Evolutionary conservation across 1,140 invertebrate species (phyloP), one percentile per base, ranked within the genome.

Genomic region (Drosophila cardini): DNA sequence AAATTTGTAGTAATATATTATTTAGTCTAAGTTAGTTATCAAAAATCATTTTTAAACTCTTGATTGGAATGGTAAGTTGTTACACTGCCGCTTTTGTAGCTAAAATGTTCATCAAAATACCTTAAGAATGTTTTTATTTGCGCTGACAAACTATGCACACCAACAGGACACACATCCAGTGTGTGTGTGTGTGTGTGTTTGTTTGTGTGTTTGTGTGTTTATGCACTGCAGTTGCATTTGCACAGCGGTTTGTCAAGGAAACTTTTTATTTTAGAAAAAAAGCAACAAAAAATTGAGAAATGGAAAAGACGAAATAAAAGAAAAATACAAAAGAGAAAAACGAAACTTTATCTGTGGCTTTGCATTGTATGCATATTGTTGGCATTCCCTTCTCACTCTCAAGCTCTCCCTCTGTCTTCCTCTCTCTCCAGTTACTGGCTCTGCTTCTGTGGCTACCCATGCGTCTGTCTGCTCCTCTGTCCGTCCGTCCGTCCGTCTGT

Each of bases 361-460:
- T 62, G 76, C 67, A 60, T 80, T 79, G 78, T 80, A 76, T 80
- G 76, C 78, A 80, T 78, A 76, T 76, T 77, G 75, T 74, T 74
- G 60, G 64, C 21, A 58, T 62, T 55, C 34, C 8, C 48, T 13
- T 8, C 48, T 30, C 60, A 15, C 45, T 38, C 38, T 6, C 21
- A 9, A 16, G 6, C n/a, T 26, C 9, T 5, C 4, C n/a, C 16
- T 10, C 18, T 11, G n/a, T 34, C 10, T 63, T 11, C 34, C 32
- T 48, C 43, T 45, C 18, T 34, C 36, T 63, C 38, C n/a, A n/a
- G n/a, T 58, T 13, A 36, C 21, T 50, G 43, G 21, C 32, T 36
- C 43, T 40, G 9, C 52, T 11, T 58, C 26, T 70, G 53, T 43
- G 53, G 58, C 64, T 71, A 40, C 16, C 68, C 42, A 63, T 64